Evolutionary conservation across 35 echinoderm and acorn worm species (phyloP).

Genomic region (Lytechinus pictus): DNA sequence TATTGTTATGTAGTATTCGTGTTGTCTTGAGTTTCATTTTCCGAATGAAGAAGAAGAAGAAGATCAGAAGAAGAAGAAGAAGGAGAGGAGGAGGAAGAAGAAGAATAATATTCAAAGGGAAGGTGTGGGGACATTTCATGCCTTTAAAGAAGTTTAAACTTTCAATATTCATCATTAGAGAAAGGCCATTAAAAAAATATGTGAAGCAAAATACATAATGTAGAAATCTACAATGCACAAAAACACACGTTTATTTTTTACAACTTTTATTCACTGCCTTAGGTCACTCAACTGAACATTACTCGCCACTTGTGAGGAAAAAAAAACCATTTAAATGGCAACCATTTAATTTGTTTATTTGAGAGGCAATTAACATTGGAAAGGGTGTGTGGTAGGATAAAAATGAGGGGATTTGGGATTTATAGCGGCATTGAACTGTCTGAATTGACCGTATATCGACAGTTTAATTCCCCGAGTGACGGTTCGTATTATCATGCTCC

Average conservation of each 20-base stretch:
- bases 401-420: neutral
- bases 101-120: too few relatives aligned
- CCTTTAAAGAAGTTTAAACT: too few relatives aligned
- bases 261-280: neutral
- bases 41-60: too few relatives aligned
- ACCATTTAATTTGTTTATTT: neutral
- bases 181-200: too few relatives aligned
- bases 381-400: neutral
- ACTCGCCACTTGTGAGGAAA: neutral
- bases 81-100: too few relatives aligned
- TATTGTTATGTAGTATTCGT: too few relatives aligned
- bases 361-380: neutral
- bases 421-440: neutral
- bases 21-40: too few relatives aligned
- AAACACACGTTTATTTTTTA: neutral
- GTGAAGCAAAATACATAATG: neutral
- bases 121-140: too few relatives aligned
- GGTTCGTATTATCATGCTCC: neutral
- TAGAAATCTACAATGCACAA: neutral
- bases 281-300: neutral
- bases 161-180: too few relatives aligned
- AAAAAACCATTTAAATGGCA: neutral
- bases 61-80: too few relatives aligned
- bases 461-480: neutral
- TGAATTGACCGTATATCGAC: neutral